Base-by-base conservation (phyloP, 2,113 vertebrate genomes). In the Myrmophylax atrothorax region DNA sequence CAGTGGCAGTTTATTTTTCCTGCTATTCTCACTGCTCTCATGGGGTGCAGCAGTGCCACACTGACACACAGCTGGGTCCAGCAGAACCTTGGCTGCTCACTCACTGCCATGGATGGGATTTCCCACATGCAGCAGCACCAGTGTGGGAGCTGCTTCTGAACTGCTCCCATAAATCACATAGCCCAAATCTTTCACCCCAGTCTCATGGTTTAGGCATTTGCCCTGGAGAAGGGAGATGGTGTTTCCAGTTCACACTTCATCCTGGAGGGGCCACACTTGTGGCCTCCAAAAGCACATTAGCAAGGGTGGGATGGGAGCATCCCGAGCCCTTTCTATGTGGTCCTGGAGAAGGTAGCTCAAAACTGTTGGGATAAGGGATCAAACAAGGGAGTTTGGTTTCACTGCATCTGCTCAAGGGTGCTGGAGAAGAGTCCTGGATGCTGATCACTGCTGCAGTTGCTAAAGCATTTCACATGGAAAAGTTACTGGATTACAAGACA, bases 141-240 rank as follows among this genome's bases (percentile, higher is more conserved):
- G 25, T 1, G 16, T 25, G 35, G 37, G 58, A 86, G 26, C 22
- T 70, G 37, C 37, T 78, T 46, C 40, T 19, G 37, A 84, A 17
- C 9, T 7, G 47, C 23, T 26, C n/a, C 31, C 63, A 38, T 7
- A 24, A 9, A 33, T 33, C 1, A 0, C 59, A 52, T 12, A 44
- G 49, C 40, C 40, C 59, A 18, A 46, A 17, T 23, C 37, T 60
- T 64, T 33, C 59, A 20, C 14, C 4, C 22, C 31, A 22, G 11
- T 37, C 22, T 84, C 1, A 7, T 3, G 2, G 8, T 37, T 22
- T 37, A 33, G 37, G n/a, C 11, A 8, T 44, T 55, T 0, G 0
- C 24, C 3, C 42, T 3, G 20, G 16, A 63, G 2, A 28, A 64
- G 17, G n/a, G 47, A 63, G n/a, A 25, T 14, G 6, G 13, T 9